These are phyloP conservation scores for Mantis religiosa DNA, from an alignment of 2,888 invertebrate genomes.

Conservation along the genomic window DNA sequence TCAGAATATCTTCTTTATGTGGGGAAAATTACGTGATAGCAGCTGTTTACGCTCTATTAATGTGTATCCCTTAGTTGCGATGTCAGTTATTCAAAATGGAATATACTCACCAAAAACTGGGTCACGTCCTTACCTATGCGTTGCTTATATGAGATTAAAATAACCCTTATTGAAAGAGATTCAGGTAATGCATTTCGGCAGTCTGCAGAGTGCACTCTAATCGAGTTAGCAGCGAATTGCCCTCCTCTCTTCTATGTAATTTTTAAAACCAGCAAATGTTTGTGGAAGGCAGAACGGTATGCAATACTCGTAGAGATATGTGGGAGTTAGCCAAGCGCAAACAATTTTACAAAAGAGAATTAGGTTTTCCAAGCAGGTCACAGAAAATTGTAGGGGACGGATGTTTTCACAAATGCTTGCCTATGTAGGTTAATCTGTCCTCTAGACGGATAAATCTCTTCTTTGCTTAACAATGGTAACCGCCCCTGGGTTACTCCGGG, in stretches of 20 bases:
- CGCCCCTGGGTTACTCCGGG: too few relatives aligned
- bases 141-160: neutral
- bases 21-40: too few relatives aligned
- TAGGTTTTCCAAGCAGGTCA: neutral
- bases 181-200: neutral
- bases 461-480: too few relatives aligned
- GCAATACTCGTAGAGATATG: neutral
- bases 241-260: neutral
- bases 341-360: neutral
- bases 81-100: too few relatives aligned
- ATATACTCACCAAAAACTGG: neutral
- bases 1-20: too few relatives aligned
- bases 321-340: neutral
- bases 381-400: neutral
- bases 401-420: too few relatives aligned
- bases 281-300: neutral
- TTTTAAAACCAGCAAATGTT: neutral
- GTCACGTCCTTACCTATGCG: neutral
- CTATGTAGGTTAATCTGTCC: too few relatives aligned
- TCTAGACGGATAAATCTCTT: too few relatives aligned
- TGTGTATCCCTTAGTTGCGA: too few relatives aligned
- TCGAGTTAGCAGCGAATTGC: neutral
- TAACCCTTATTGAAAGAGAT: neutral
- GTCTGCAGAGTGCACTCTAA: neutral
- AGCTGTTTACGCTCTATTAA: too few relatives aligned